Evolutionary conservation across 2,888 invertebrate genomes (phyloP).

Genomic region (Stramonita haemastoma): DNA sequence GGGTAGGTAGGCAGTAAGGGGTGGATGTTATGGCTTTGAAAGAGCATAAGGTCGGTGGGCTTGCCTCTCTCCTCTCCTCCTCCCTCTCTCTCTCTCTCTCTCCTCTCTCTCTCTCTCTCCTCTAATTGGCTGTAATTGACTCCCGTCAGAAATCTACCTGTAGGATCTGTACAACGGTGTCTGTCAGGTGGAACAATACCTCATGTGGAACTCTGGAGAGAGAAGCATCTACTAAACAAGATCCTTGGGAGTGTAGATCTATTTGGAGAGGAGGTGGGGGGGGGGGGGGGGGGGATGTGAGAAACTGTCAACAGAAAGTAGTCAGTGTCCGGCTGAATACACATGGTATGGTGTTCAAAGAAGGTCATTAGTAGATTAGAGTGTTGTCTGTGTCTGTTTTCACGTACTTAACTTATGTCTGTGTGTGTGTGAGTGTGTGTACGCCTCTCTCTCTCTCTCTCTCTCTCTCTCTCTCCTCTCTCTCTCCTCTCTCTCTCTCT

Average conservation of each 20-base stretch:
- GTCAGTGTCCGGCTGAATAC: no score
- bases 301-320: neutral
- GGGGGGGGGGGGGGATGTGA: neutral
- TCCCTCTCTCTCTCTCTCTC: no score
- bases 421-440: neutral
- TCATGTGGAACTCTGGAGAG: neutral
- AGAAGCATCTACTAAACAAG: neutral
- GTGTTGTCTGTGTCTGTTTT: neutral
- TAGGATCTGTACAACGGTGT: no score
- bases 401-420: neutral
- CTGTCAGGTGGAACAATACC: neutral
- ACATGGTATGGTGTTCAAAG: no score
- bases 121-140: slow-evolving; percentile 14
- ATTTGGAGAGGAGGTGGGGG: neutral
- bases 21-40: neutral
- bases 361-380: neutral
- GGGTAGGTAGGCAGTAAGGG: neutral
- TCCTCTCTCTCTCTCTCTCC: no score
- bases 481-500: neutral
- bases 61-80: neutral
- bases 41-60: neutral
- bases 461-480: neutral
- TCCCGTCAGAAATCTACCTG: neutral
- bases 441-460: neutral
- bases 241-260: neutral